These are phyloP conservation scores for Pomacea canaliculata DNA, from an alignment of 2,888 invertebrate species.

Conservation along the genomic window DNA sequence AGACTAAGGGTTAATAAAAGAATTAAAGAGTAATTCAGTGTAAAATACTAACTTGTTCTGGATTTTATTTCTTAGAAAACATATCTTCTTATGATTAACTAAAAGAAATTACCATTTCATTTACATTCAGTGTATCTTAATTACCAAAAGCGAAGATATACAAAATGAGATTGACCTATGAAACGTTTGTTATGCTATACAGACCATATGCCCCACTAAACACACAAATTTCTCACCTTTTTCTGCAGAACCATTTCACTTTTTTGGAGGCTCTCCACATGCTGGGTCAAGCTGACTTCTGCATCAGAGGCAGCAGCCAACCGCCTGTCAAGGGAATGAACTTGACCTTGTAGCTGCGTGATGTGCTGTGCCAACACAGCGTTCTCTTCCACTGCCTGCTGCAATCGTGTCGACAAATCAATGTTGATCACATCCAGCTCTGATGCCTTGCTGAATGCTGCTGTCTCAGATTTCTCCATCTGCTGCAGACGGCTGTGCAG, in stretches of 20 bases:
- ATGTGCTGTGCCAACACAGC: conserved; percentile 50
- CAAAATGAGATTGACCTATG: too few relatives aligned
- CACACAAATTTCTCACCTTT: conserved; percentile 31
- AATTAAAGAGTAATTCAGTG: too few relatives aligned
- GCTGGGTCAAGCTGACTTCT: conserved; percentile 46
- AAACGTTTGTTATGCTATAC: too few relatives aligned
- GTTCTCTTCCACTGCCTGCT: conserved; percentile 55
- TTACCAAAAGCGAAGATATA: too few relatives aligned
- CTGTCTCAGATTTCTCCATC: conserved; percentile 55
- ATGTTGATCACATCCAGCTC: conserved; percentile 57
- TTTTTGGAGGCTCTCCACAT: conserved; percentile 47
- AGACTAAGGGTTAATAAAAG: too few relatives aligned
- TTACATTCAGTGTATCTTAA: too few relatives aligned
- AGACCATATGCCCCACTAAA: too few relatives aligned
- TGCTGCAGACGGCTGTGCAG: conserved; percentile 49
- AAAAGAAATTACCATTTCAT: too few relatives aligned
- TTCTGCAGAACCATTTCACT: conserved; percentile 48
- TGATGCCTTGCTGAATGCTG: conserved; percentile 50
- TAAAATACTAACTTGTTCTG: too few relatives aligned
- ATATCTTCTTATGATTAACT: too few relatives aligned
- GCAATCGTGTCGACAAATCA: conserved; percentile 50
- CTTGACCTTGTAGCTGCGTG: conserved; percentile 46
- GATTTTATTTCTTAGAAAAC: too few relatives aligned
- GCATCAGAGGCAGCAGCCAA: conserved; percentile 43
- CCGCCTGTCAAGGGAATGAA: conserved; percentile 48